Conservation (phyloP, 2,797 vertebrate genomes). For the Champsocephalus gunnari region DNA sequence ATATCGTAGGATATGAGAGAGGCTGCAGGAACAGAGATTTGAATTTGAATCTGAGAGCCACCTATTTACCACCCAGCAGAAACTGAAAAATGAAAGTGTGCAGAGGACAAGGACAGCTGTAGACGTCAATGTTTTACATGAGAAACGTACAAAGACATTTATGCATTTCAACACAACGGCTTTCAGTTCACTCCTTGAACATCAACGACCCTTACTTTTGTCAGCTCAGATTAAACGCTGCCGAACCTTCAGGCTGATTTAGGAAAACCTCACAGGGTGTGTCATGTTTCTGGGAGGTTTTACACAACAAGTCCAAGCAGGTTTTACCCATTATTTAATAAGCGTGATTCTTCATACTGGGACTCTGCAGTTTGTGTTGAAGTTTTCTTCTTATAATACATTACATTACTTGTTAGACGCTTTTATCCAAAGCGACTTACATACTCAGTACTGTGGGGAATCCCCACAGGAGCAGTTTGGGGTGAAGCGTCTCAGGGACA, state of each 20-base stretch:
- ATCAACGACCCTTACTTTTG: not conserved
- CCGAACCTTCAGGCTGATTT: not conserved
- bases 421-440: too few species aligned
- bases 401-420: too few species aligned
- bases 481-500: too few species aligned
- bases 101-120: not conserved
- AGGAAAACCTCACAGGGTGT: not conserved
- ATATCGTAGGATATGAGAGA: not conserved
- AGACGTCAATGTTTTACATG: not conserved
- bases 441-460: too few species aligned
- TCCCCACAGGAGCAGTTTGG: too few species aligned
- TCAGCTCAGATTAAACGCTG: not conserved
- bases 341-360: not conserved
- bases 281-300: not conserved
- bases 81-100: not conserved
- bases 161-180: not conserved
- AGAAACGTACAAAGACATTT: not conserved
- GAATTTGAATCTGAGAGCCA: not conserved
- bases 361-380: not conserved
- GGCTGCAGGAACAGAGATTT: not conserved
- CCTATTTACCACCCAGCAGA: not conserved
- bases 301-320: not conserved
- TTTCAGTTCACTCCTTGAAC: not conserved
- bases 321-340: conserved; percentile 1
- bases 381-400: not conserved